Base-by-base conservation (phyloP, 2,797 vertebrate species). In the Tenualosa ilisha region DNA sequence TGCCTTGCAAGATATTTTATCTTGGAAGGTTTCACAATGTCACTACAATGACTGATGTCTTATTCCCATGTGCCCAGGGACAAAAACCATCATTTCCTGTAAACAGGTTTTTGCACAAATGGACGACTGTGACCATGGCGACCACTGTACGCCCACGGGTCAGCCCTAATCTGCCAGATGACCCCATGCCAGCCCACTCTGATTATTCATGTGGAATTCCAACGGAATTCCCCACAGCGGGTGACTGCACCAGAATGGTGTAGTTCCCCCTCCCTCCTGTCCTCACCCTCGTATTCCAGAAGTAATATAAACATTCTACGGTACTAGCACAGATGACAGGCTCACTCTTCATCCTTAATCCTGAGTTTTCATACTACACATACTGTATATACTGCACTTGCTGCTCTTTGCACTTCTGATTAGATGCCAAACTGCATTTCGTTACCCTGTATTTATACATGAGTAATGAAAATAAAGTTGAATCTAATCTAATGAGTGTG, bases 191-290 rank as follows among this genome's bases (percentile, higher is more conserved):
- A 79, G 40, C 72, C 72, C 37, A 79, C 72, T 46, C 37, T 17
- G 15, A 79, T 79, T 79, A 79, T 79, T 79, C 72, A 79, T 79
- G 37, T 46, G 72, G 40, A 79, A 79, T 79, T 79, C 72, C 37
- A 20, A 43, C 46, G 72, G 72, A 79, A 79, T 46, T 79, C 40
- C 72, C 72, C 72, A 79, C 40, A 46, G 72, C 7, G 40, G 43
- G 37, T 22, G 37, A 79, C 6, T 79, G 6, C 37, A 79, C 15
- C 1, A 17, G 40, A 40, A 79, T 22, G 17, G 20, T 56, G 54
- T 56, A 79, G 40, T 20, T 79, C 6, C 17, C 40, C 40, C 2
- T 20, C 40, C 17, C 17, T 22, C 2, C 20, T 9, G 40, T 22
- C 7, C 8, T 9, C 37, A 43, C 26, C 40, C 15, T 22, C 20